Evolutionary conservation across 2,888 invertebrate genomes (phyloP), one percentile per base, ranked within the genome.

Genomic region (Hartigia nigra): DNA sequence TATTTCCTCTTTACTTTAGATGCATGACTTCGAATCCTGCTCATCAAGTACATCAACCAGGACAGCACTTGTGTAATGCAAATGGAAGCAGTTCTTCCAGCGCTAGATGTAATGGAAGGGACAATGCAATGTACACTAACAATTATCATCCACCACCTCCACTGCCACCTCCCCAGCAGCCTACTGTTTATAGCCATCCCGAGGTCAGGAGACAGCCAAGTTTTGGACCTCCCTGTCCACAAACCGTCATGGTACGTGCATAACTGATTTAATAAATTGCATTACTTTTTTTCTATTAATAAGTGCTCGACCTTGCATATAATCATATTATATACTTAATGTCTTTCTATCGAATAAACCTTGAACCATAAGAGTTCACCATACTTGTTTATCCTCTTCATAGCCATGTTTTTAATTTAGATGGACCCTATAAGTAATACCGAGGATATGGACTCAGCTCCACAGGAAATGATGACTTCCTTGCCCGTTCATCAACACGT

Each of bases 401-500:
- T 9, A 23, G 23, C 55, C 55, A 23, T 9, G 14, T 55, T 55
- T 55, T 55, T 55, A 55, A 55, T 55, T 23, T 23, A 94, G 90
- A 90, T 93, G 82, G 93, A 93, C 85, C 92, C 93, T 1, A 92
- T 93, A 77, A 92, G 91, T 69, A 92, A 92, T 91, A 92, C 92
- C 87, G 91, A 80, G 72, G 87, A 86, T 78, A 84, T 87, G 80
- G 87, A 85, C 80, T 84, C 81, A 69, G 78, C 82, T 74, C 84
- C 84, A 34, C 82, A 86, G 34, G 82, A 86, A 78, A 84, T 87
- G 81, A 85, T 86, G 81, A 86, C 88, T 77, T 83, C 88, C 69
- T 85, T 88, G 84, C 88, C 91, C 55, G 86, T 91, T 75, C 91
- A 90, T 85, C 95, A 95, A 80, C 95, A 96, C 85, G 93, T 96